Percentiles rank a stretch among this genome's conserved stretches.
Evolutionary conservation across 2,797 vertebrate species (phyloP).

Genomic region (Falco biarmicus): DNA sequence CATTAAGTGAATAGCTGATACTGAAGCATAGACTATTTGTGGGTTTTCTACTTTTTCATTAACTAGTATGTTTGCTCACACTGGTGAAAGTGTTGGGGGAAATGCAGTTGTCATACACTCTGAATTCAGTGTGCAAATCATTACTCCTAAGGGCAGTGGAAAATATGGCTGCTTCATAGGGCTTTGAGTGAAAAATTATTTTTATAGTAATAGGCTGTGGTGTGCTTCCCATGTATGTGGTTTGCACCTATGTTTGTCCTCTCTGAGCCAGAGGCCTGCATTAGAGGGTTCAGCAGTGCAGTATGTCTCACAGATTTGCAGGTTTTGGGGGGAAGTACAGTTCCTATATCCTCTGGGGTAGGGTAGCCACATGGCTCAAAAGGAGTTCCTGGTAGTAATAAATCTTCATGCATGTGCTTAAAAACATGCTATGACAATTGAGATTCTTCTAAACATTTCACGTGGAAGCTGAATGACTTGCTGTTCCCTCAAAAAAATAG

Average conservation of each 20-base stretch:
- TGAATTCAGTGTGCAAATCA: background rate
- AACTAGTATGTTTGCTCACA: background rate
- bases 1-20: background rate
- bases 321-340: background rate
- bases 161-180: background rate
- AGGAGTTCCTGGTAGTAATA: background rate
- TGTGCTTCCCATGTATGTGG: background rate
- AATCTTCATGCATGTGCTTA: background rate
- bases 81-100: background rate
- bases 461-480: conserved; percentile 24
- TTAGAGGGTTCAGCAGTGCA: background rate
- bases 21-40: background rate
- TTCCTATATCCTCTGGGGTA: background rate
- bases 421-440: background rate
- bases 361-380: background rate
- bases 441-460: background rate
- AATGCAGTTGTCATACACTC: background rate
- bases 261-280: background rate
- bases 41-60: background rate
- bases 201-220: background rate
- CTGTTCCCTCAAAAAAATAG: conserved; percentile 10
- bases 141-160: background rate
- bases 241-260: background rate
- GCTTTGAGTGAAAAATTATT: background rate
- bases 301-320: background rate